Evolutionary conservation across 1,140 invertebrate genomes (phyloP).

Genomic region (Zaprionus davidi): DNA sequence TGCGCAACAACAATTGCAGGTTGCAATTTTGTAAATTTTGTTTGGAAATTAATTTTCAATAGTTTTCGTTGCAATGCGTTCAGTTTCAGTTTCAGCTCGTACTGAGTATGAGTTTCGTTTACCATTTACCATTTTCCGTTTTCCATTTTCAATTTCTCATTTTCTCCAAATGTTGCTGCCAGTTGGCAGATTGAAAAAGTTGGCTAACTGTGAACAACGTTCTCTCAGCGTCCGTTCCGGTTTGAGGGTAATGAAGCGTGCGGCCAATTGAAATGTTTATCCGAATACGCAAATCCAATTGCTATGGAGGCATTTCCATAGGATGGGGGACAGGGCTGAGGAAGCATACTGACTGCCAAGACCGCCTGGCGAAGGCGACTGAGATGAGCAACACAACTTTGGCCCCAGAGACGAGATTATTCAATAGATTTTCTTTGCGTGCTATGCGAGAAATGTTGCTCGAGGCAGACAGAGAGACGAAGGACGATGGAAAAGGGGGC

Average conservation of each 20-base stretch:
- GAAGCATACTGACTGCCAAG: not conserved
- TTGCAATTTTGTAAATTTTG: conserved; percentile 39
- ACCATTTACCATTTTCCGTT: conserved; percentile 18
- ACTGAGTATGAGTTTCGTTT: conserved; percentile 6
- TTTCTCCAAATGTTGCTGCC: conserved; percentile 17
- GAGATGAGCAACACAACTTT: conserved; percentile 39
- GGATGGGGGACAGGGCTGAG: not conserved
- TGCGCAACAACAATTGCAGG: conserved; percentile 32
- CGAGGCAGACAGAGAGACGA: conserved; percentile 11
- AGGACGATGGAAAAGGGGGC: not conserved
- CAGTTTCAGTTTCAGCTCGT: conserved; percentile 1
- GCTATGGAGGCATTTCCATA: conserved; percentile 48
- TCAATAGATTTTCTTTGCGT: conserved; percentile 46
- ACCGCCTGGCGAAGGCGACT: not conserved
- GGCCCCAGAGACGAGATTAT: conserved; percentile 14
- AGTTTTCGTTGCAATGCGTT: conserved; percentile 40
- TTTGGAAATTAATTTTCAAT: conserved; percentile 71
- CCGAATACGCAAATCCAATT: conserved; percentile 77
- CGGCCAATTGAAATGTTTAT: conserved; percentile 79
- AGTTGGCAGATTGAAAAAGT: conserved; percentile 71
- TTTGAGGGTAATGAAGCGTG: conserved; percentile 68
- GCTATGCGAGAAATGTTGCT: conserved; percentile 35
- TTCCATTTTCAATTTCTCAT: conserved; percentile 12
- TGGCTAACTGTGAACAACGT: conserved; percentile 36
- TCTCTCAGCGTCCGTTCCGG: conserved; percentile 4